A percentile compares a stretch with the other conserved stretches of the same genome.
phyloP scores from a whole-genome alignment of 2,113 vertebrate species.

The Leptobrachium leishanense region DNA sequence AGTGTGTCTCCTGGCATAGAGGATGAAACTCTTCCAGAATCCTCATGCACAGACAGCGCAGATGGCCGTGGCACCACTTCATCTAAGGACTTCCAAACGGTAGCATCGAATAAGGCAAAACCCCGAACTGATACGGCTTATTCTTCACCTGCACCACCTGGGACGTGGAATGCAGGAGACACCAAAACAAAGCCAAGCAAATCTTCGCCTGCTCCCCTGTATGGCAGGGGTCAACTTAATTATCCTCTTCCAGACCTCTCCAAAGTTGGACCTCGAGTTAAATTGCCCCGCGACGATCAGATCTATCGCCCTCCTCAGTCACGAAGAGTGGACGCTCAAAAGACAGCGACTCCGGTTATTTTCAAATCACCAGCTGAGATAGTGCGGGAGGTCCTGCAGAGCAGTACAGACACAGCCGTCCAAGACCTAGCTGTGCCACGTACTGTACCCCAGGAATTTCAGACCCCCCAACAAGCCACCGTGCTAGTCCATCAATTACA shows the following conservation, averaged over 20 bases:
- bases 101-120: slow-evolving; percentile 5
- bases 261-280: slow-evolving; percentile 81
- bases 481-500: slow-evolving; percentile 85
- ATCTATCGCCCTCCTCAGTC: slow-evolving; percentile 80
- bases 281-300: slow-evolving; percentile 71
- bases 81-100: not conserved
- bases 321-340: slow-evolving; percentile 32
- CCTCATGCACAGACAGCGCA: slow-evolving; percentile 52
- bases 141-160: not conserved
- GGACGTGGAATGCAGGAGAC: not conserved
- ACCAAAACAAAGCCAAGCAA: slow-evolving; percentile 11
- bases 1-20: slow-evolving; percentile 45
- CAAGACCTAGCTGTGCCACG: slow-evolving; percentile 28
- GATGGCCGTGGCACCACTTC: slow-evolving; percentile 40
- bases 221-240: slow-evolving; percentile 69
- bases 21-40: slow-evolving; percentile 59
- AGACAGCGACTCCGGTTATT: slow-evolving; percentile 55
- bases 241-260: slow-evolving; percentile 85
- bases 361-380: slow-evolving; percentile 88
- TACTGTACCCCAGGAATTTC: slow-evolving; percentile 74
- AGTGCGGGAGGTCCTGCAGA: slow-evolving; percentile 80
- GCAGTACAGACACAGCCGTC: slow-evolving; percentile 56
- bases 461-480: slow-evolving; percentile 74
- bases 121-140: slow-evolving; percentile 5
- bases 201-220: slow-evolving; percentile 56